Evolutionary conservation across 1,140 invertebrate species (phyloP).

Genomic region (Lordiphosa clarofinis): DNA sequence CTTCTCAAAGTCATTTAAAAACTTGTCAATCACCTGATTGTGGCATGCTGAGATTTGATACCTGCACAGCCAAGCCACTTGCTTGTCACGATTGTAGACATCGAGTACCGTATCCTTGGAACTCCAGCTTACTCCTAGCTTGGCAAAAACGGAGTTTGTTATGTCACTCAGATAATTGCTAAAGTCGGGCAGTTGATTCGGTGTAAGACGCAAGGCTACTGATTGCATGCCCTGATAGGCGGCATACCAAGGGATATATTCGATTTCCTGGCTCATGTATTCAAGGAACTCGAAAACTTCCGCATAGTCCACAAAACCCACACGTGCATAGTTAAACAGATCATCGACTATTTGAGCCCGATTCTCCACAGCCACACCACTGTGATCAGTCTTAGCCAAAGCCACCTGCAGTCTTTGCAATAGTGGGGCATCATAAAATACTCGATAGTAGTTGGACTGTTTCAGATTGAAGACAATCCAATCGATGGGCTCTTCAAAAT

Average conservation of each 20-base stretch:
- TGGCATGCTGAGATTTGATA: conserved; percentile 79
- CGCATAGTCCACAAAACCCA: conserved; percentile 80
- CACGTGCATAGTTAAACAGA: conserved; percentile 84
- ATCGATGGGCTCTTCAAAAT: conserved; percentile 49
- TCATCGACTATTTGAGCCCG: conserved; percentile 90
- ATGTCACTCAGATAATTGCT: conserved; percentile 38
- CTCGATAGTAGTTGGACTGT: conserved; percentile 83
- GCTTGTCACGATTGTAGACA: conserved; percentile 67
- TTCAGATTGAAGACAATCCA: conserved; percentile 80
- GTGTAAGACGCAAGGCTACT: conserved; percentile 37
- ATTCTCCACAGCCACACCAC: conserved; percentile 84
- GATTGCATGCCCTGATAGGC: conserved; percentile 56
- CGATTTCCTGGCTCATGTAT: conserved; percentile 81
- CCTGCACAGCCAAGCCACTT: conserved; percentile 81
- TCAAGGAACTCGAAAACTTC: conserved; percentile 80
- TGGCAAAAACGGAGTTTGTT: conserved; percentile 23
- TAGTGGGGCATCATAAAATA: conserved; percentile 82
- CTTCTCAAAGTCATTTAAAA: not conserved
- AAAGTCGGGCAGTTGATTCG: conserved; percentile 44
- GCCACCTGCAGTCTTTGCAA: conserved; percentile 80
- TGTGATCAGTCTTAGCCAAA: conserved; percentile 74
- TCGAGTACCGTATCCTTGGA: conserved; percentile 46
- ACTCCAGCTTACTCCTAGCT: conserved; percentile 38
- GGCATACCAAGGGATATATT: conserved; percentile 82
- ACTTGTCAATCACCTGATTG: conserved; percentile 34